Evolutionary conservation across 1,140 invertebrate genomes (phyloP).

Genomic region (Parasteatoda tepidariorum): DNA sequence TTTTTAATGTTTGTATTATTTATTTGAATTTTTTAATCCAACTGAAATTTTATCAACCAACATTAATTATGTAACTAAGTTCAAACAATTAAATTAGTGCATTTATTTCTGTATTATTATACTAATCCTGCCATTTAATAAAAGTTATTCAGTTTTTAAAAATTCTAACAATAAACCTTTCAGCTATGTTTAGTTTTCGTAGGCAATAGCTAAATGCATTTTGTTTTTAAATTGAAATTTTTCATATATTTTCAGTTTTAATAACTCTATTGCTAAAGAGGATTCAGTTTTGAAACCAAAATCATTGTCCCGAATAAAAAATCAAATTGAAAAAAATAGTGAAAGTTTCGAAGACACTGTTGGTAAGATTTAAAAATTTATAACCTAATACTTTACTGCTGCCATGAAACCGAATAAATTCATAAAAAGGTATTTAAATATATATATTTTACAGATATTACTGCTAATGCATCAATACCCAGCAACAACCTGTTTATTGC

Average conservation of each 20-base stretch:
- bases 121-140: no score
- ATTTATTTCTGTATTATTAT: no score
- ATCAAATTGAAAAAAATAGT: neutral
- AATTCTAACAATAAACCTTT: no score
- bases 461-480: neutral
- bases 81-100: no score
- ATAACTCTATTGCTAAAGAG: neutral
- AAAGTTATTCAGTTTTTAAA: no score
- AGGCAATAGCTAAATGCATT: neutral
- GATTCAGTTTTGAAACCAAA: conserved; percentile 16
- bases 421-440: neutral
- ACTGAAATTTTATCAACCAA: no score
- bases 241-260: no score
- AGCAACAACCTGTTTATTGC: neutral
- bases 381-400: neutral
- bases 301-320: conserved; percentile 22
- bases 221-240: conserved; percentile 4
- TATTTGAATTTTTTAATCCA: no score
- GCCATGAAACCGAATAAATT: neutral
- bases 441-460: neutral
- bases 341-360: neutral
- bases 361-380: neutral
- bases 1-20: no score
- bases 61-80: no score
- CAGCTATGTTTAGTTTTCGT: neutral